Evolutionary conservation across 2,888 invertebrate species (phyloP).

Genomic region (Agonum fuliginosum): DNA sequence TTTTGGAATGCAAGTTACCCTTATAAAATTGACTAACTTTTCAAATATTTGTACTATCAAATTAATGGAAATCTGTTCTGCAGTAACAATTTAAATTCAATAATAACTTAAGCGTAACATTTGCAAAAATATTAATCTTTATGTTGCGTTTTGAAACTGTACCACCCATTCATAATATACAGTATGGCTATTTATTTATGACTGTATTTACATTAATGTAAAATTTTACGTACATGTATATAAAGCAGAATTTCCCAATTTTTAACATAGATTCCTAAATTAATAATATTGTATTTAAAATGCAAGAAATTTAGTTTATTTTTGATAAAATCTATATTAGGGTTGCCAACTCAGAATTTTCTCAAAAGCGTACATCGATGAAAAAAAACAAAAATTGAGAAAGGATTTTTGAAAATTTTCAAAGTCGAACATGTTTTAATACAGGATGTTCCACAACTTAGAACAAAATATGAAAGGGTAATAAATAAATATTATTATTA

Average conservation of each 20-base stretch:
- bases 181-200: slow-evolving; percentile 21
- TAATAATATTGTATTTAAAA: too few relatives aligned
- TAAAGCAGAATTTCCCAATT: slow-evolving; percentile 10
- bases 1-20: not conserved
- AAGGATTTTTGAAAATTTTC: too few relatives aligned
- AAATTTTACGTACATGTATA: slow-evolving; percentile 38
- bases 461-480: too few relatives aligned
- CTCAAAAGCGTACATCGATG: too few relatives aligned
- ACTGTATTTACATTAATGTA: slow-evolving; percentile 35
- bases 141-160: slow-evolving; percentile 44
- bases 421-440: too few relatives aligned
- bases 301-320: too few relatives aligned
- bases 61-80: not conserved
- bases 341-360: too few relatives aligned
- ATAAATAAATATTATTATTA: too few relatives aligned
- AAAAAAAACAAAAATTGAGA: too few relatives aligned
- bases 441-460: too few relatives aligned
- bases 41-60: not conserved
- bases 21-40: not conserved
- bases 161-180: slow-evolving; percentile 31
- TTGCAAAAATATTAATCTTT: slow-evolving; percentile 17
- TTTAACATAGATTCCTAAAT: not conserved
- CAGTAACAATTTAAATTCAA: too few relatives aligned
- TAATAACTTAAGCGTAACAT: not conserved
- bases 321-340: too few relatives aligned